Evolutionary conservation across 2,888 invertebrate species (phyloP), one percentile per base, ranked within the genome.

Genomic region (Plutella xylostella): DNA sequence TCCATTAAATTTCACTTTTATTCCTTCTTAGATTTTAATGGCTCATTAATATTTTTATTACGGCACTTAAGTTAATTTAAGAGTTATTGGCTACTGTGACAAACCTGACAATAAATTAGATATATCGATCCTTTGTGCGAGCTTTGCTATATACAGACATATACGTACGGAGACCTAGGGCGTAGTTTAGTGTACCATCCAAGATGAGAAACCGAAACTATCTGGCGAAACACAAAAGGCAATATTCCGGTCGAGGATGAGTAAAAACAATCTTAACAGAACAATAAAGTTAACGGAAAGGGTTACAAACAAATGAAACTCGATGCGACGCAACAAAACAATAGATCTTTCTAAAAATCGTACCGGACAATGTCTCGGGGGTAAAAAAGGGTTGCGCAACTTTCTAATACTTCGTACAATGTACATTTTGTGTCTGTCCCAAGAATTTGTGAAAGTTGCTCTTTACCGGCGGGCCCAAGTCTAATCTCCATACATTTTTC

Each of bases 351-450:
- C 63, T 68, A 65, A 72, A 77, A 72, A 69, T 60, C 60, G 68
- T 66, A 66, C 65, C 55, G 61, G 65, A n/a, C n/a, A n/a, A n/a
- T n/a, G n/a, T n/a, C n/a, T n/a, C n/a, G n/a, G n/a, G n/a, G 67
- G 71, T 70, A 74, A 71, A 70, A 60, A 76, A 82, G 80, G 80
- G 82, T 83, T 83, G 79, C 75, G 69, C 73, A 83, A 83, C 83
- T 83, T 83, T 83, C 83, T 76, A 80, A 77, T 72, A 64, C 77
- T 68, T 82, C 80, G 78, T 79, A 67, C 66, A 53, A 53, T 57
- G 59, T 59, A 61, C 49, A 43, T 62, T 78, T 78, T n/a, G n/a
- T n/a, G n/a, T n/a, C n/a, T n/a, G n/a, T n/a, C n/a, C 76, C 72
- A 46, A 59, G 82, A 79, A 80, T 60, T 64, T 59, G 73, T 68